These are phyloP conservation scores for Thryonomys swinderianus DNA, from an alignment of 2,113 vertebrate genomes.

Conservation along the genomic window DNA sequence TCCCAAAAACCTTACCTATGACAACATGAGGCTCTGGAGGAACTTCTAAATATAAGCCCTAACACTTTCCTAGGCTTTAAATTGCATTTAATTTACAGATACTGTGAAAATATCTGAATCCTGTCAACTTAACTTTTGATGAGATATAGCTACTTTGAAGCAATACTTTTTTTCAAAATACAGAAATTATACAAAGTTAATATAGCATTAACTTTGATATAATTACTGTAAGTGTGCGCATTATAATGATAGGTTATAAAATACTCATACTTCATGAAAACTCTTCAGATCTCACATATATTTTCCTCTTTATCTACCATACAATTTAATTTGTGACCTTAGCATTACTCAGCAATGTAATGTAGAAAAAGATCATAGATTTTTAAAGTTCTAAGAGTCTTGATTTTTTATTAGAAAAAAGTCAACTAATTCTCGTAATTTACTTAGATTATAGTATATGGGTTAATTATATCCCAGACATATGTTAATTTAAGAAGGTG, in stretches of 20 bases:
- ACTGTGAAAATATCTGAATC: not conserved
- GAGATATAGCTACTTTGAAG: not conserved
- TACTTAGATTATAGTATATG: not conserved
- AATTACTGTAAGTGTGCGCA: not conserved
- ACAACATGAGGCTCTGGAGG: not conserved
- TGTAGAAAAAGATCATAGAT: not conserved
- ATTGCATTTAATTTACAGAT: conserved; percentile 18
- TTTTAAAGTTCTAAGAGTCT: not conserved
- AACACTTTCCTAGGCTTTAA: not conserved
- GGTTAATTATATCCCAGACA: not conserved
- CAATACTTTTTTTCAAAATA: not conserved
- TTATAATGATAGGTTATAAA: not conserved
- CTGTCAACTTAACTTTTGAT: not conserved
- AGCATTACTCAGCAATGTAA: not conserved
- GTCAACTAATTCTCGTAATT: not conserved
- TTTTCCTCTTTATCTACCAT: not conserved
- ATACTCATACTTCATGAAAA: not conserved
- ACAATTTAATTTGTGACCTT: not conserved
- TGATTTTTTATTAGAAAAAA: not conserved
- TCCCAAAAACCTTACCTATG: not conserved
- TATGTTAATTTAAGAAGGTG: not conserved
- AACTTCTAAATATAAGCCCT: not conserved
- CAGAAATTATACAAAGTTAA: not conserved
- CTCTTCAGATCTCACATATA: not conserved
- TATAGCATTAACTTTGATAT: not conserved